Evolutionary conservation across 2,797 vertebrate genomes (phyloP).

Genomic region (Lateolabrax maculatus): DNA sequence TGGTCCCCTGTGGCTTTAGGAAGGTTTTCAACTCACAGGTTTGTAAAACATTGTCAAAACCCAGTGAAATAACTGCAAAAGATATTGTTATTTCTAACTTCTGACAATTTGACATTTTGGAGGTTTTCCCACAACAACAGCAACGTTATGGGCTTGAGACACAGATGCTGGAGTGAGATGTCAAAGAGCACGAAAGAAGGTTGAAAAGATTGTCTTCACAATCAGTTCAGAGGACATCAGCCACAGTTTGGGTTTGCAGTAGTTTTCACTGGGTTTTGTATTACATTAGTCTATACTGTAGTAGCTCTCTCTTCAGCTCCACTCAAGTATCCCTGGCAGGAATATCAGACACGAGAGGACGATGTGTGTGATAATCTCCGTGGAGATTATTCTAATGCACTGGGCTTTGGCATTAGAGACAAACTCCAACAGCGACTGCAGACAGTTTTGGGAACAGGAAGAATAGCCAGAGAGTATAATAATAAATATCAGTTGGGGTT

Average conservation of each 20-base stretch:
- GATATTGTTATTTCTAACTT: not conserved
- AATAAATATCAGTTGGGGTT: slow-evolving; percentile 29
- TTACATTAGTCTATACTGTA: slow-evolving; percentile 10
- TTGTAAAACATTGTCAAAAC: slow-evolving; percentile 9
- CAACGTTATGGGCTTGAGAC: not conserved
- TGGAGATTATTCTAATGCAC: slow-evolving; percentile 48
- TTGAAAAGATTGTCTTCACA: slow-evolving; percentile 14
- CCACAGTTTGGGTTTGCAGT: slow-evolving; percentile 21
- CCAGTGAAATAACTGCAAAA: slow-evolving; percentile 1
- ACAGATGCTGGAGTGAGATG: slow-evolving; percentile 19
- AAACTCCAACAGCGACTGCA: slow-evolving; percentile 9
- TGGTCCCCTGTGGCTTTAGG: not conserved
- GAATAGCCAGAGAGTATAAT: slow-evolving; percentile 28
- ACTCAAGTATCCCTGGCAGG: slow-evolving; percentile 24
- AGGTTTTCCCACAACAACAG: slow-evolving; percentile 18
- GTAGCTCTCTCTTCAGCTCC: slow-evolving; percentile 25
- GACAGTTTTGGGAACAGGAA: slow-evolving; percentile 25
- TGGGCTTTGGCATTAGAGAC: slow-evolving; percentile 32
- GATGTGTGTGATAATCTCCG: slow-evolving; percentile 45
- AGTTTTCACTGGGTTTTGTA: slow-evolving; percentile 33
- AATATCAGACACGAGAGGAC: slow-evolving; percentile 30
- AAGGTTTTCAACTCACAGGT: not conserved
- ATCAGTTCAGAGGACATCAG: slow-evolving; percentile 27
- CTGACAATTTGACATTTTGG: not conserved
- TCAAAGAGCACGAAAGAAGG: slow-evolving; percentile 9